These are phyloP conservation scores for Psilopsiagon aurifrons DNA, from an alignment of 2,113 vertebrate species.

Conservation along the genomic window DNA sequence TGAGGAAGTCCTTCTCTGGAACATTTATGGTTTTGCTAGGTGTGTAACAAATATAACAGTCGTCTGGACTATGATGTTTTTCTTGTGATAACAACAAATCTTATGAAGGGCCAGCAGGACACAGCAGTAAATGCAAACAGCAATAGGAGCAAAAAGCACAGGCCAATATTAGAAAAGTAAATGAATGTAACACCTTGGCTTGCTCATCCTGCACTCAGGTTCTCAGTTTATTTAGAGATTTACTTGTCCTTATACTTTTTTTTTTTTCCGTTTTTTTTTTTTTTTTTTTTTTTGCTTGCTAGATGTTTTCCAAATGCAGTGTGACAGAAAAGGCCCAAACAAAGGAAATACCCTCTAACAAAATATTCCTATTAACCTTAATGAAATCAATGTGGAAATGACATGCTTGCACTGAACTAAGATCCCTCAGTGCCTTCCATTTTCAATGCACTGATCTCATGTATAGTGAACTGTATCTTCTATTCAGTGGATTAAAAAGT, in stretches of 20 bases:
- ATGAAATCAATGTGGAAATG: not conserved
- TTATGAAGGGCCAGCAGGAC: not conserved
- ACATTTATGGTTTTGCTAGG: not conserved
- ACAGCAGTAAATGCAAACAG: not conserved
- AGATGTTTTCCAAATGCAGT: not conserved
- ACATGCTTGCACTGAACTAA: not conserved
- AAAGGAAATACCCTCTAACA: not conserved
- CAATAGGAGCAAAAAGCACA: not conserved
- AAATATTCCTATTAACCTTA: not conserved
- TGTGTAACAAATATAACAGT: not conserved
- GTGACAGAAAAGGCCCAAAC: not conserved
- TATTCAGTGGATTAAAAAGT: not conserved
- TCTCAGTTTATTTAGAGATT: not conserved
- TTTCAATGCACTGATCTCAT: not conserved
- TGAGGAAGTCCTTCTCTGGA: not conserved
- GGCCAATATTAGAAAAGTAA: not conserved
- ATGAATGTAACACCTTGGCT: not conserved
- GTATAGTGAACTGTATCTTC: not conserved
- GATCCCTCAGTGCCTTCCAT: not conserved
- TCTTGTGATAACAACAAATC: not conserved
- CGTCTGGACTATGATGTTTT: not conserved
- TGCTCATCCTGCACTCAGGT: not conserved
- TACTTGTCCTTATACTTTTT: not conserved
- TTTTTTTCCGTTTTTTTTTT: too few relatives aligned
- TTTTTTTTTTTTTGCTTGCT: not conserved